Base-by-base conservation (phyloP, 2,797 vertebrate genomes). In the Xenops minutus region DNA sequence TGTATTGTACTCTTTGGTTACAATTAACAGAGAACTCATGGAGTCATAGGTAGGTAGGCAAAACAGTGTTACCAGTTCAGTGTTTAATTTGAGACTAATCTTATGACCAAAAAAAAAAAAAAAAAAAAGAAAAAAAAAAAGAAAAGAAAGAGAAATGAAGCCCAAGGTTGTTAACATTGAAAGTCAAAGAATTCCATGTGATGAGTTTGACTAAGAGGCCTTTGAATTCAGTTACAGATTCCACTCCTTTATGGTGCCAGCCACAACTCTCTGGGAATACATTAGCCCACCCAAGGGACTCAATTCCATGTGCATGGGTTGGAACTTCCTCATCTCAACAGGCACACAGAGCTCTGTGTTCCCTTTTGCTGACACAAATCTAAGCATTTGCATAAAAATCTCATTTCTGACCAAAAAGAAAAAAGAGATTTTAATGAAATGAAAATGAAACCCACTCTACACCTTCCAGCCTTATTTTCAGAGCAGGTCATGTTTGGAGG, bases 41-140 rank as follows among this genome's bases (percentile, higher is more conserved):
- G 30, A 72, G 14, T 9, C 7, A 11, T 7, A 23, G 20, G 2
- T 30, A 63, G 3, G 3, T 27, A 66, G 34, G 7, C 1, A 4
- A 67, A 86, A 59, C 8, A 22, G 5, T 18, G 14, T 6, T 75
- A 20, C 23, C 36, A 66, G 20, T 41, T 78, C 34, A 44, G 11
- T 29, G 5, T 72, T 75, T 67, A 67, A 52, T 8, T 63, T 7
- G 3, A 3, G 17, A 3, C 5, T 10, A 58, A 8, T 9, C 23
- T 1, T 12, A 64, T 21, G 14, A 10, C 11, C 12, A 1, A 5
- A 59, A 64, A 43, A 29, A 64, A 36, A n/a, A 36, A 34, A 62
- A 41, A 41, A 1, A 6, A 59, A 68, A 36, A n/a, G n/a, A 36
- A n/a, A 36, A 34, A 62, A 41, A 41, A 1, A 6, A 59, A 68